Base-by-base conservation (phyloP, 2,113 vertebrate genomes). In the Chamaetylas fuelleborni region DNA sequence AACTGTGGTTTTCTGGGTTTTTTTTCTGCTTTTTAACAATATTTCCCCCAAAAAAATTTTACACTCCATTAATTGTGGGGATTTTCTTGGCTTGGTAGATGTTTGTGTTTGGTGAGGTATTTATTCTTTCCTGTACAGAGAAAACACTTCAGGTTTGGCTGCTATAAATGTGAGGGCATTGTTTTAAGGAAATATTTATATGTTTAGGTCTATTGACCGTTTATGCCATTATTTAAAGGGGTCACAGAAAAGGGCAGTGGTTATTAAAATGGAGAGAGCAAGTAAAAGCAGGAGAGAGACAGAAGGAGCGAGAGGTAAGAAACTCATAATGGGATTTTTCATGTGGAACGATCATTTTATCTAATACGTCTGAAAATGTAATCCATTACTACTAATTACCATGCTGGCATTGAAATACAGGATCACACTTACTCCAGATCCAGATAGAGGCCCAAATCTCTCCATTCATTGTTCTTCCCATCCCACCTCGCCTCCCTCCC, bases 331-430 rank as follows among this genome's bases (percentile, higher is more conserved):
- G 97, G 97, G 98, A 96, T 98, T 98, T 98, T 98, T 98, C 97
- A 96, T 97, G 97, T 97, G 97, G 98, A 98, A 98, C 97, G 85
- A 97, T 98, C 97, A 97, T 98, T 98, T 99, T 98, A 98, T 99
- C 98, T 98, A 98, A 98, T 98, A 98, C 95, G 98, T 97, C 91
- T 86, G 97, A 97, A 97, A 97, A 96, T 96, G 97, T 97, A 98
- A 98, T 98, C 98, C 98, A 98, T 99, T 99, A 99, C 92, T 82
- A 82, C 97, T 99, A 97, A 99, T 99, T 98, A 98, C 96, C 98
- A 98, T 98, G 98, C 98, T 98, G 96, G 97, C 95, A 97, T 95
- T 97, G 96, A 97, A 97, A 97, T 97, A 96, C 71, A 92, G 88
- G 94, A 90, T 94, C 93, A 86, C 87, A 90, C 92, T 96, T 92